These are phyloP conservation scores for Callosobruchus maculatus DNA, from an alignment of 2,888 invertebrate species.

Conservation along the genomic window DNA sequence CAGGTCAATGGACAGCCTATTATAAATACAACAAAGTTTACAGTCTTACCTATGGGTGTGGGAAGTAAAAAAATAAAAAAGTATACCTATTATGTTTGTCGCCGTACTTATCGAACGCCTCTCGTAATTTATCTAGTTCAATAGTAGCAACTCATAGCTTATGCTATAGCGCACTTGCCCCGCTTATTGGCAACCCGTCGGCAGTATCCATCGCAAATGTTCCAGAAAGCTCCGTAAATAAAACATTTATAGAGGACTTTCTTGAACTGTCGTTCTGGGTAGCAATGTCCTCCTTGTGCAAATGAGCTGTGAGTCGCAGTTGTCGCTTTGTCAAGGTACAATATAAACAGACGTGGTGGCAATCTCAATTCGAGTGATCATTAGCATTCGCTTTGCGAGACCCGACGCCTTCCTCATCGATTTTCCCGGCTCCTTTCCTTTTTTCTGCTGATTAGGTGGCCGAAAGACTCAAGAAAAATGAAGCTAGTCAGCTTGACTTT, in stretches of 20 bases:
- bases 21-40: too few species aligned
- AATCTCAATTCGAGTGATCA: neutral
- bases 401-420: neutral
- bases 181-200: too few species aligned
- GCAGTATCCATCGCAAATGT: too few species aligned
- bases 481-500: too few species aligned
- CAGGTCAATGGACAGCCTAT: too few species aligned
- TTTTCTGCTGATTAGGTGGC: neutral
- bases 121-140: too few species aligned
- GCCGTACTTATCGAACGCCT: too few species aligned
- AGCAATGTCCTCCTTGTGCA: neutral
- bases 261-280: neutral
- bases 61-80: too few species aligned
- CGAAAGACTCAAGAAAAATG: neutral
- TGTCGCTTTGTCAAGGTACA: neutral
- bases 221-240: neutral
- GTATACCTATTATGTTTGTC: too few species aligned
- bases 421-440: neutral
- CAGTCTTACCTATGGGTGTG: too few species aligned
- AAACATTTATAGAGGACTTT: neutral
- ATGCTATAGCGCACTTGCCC: too few species aligned
- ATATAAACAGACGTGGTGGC: neutral
- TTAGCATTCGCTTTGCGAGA: neutral
- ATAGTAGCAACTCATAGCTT: too few species aligned
- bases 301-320: neutral